Conservation (phyloP, 2,888 invertebrate species). For the Noctua pronuba region DNA sequence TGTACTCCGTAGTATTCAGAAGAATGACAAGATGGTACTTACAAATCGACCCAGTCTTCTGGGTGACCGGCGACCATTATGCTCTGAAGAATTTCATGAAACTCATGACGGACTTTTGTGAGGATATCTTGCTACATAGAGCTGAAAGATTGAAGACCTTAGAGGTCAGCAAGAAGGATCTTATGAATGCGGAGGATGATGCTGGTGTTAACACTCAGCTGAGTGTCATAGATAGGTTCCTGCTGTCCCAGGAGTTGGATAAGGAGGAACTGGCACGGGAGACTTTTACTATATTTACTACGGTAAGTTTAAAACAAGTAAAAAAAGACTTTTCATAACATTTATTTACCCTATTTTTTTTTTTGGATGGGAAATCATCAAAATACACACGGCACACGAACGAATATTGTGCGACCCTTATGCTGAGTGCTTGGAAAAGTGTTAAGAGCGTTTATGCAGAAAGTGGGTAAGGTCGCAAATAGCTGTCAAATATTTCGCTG, state of each 20-base stretch:
- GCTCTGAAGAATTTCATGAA: conserved; percentile 65
- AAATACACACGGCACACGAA: too few relatives aligned
- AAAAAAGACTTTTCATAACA: too few relatives aligned
- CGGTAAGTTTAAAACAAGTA: conserved; percentile 69
- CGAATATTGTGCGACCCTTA: too few relatives aligned
- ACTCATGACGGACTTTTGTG: conserved; percentile 67
- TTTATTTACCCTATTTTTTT: too few relatives aligned
- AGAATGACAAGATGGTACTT: conserved; percentile 86
- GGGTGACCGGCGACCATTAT: conserved; percentile 70
- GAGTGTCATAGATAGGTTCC: conserved; percentile 83
- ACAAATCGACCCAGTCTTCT: conserved; percentile 81
- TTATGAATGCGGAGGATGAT: conserved; percentile 75
- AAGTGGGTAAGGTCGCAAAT: too few relatives aligned
- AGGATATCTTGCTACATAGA: conserved; percentile 70
- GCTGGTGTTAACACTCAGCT: conserved; percentile 72
- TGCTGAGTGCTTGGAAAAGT: too few relatives aligned
- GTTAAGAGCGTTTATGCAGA: too few relatives aligned
- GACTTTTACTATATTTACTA: conserved; percentile 84
- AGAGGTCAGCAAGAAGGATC: conserved; percentile 61
- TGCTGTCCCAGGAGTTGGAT: conserved; percentile 78
- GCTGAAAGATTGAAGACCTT: conserved; percentile 68
- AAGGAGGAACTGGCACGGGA: conserved; percentile 74
- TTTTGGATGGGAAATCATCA: too few relatives aligned
- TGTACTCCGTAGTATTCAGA: conserved; percentile 78
- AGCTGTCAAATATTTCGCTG: too few relatives aligned